These are phyloP conservation scores for Melinopterus prodromus DNA, from an alignment of 2,888 invertebrate genomes.

Conservation along the genomic window DNA sequence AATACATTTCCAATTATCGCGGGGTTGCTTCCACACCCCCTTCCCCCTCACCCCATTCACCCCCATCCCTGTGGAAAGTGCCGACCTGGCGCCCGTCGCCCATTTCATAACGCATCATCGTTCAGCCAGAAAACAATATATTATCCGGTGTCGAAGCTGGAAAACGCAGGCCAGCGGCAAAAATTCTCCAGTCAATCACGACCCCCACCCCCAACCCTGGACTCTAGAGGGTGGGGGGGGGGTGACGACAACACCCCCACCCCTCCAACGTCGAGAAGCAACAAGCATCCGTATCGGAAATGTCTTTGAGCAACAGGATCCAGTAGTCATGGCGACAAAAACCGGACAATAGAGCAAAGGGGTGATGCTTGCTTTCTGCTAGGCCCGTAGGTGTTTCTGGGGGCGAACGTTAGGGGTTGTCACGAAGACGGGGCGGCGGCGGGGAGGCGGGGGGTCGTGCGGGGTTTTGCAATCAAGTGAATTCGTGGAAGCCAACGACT, in stretches of 20 bases:
- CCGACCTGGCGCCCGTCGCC: not conserved
- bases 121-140: not conserved
- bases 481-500: slow-evolving; percentile 20
- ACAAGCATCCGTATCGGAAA: slow-evolving; percentile 27
- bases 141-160: not conserved
- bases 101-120: not conserved
- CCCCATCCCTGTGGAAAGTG: not conserved
- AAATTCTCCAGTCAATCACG: not conserved
- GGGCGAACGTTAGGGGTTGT: slow-evolving; percentile 6
- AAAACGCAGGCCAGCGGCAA: slow-evolving; percentile 4
- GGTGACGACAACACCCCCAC: not conserved
- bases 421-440: not conserved
- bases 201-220: not conserved
- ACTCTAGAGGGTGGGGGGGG: not conserved
- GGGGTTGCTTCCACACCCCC: not conserved
- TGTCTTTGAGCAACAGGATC: slow-evolving; percentile 36
- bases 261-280: slow-evolving; percentile 14
- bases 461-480: slow-evolving; percentile 24
- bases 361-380: not conserved
- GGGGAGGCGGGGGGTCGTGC: slow-evolving; percentile 14
- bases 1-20: slow-evolving; percentile 22
- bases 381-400: slow-evolving; percentile 21
- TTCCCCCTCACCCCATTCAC: not conserved
- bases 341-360: slow-evolving; percentile 30
- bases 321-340: slow-evolving; percentile 35